Evolutionary conservation across 2,113 vertebrate genomes (phyloP), one percentile per base, ranked within the genome.

Genomic region (Menura novaehollandiae): DNA sequence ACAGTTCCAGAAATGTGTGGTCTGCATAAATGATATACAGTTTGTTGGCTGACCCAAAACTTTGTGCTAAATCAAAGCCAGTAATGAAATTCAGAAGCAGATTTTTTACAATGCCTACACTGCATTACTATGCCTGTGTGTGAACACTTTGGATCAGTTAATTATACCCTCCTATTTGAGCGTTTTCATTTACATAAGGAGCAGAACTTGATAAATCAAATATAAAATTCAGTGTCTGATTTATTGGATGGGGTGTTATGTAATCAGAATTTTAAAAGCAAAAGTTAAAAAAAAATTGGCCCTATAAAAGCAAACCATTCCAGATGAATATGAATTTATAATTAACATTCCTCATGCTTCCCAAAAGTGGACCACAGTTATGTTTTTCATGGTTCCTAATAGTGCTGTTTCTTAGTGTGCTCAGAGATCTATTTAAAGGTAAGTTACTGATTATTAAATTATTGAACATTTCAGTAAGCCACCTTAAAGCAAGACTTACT

Each of bases 221-320:
- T 79, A 63, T 39, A 88, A 92, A 76, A 67, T 91, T 76, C 86
- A 67, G 78, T 80, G 22, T 68, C 35, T 63, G 72, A 60, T 44
- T 90, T 93, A 88, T 83, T 95, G 68, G 33, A 39, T 72, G 16
- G 63, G 35, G n/a, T 46, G 89, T 95, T 94, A 95, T 33, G 39
- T 81, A 93, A 93, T 72, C 44, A 69, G 75, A 91, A 77, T 95
- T 94, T 77, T 91, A 92, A 86, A 95, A 94, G 43, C 49, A n/a
- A 30, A 88, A 84, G 55, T 85, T 91, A 83, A 82, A 90, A 24
- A 15, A 64, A 81, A 91, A 60, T 47, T 87, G 12, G 44, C 28
- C 39, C 32, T 52, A 20, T 28, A 71, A 68, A 84, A 78, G 22
- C 41, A 78, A 81, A 52, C 11, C 32, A 30, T 89, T 89, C 62